phyloP scores from a whole-genome alignment of 2,113 vertebrate genomes.

The Amblyopsis rosae region DNA sequence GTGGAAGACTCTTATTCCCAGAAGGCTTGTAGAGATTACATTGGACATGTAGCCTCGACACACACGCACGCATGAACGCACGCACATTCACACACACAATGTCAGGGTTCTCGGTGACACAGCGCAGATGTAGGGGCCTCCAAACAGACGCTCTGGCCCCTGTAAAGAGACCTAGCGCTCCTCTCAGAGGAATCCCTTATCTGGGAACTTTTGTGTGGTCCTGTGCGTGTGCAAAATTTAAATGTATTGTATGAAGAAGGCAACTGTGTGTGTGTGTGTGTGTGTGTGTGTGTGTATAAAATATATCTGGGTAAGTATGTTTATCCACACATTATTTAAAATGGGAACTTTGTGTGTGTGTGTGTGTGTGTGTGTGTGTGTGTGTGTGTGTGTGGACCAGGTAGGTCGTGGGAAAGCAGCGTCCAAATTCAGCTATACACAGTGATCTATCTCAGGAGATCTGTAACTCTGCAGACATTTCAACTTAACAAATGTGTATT shows the following conservation, averaged over 20 bases:
- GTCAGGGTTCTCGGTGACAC: conserved; percentile 24
- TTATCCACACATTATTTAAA: conserved; percentile 10
- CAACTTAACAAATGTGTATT: not conserved
- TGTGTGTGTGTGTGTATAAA: conserved; percentile 6
- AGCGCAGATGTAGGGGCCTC: conserved; percentile 32
- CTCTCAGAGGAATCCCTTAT: conserved; percentile 22
- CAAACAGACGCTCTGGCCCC: conserved; percentile 23
- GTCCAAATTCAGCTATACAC: not conserved
- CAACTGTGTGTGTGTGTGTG: not conserved
- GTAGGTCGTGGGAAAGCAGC: conserved; percentile 7
- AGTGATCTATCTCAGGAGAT: not conserved
- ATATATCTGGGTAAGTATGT: conserved; percentile 21
- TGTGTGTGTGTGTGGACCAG: not conserved
- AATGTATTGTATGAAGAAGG: not conserved
- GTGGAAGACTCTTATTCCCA: conserved; percentile 40
- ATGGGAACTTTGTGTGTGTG: not conserved
- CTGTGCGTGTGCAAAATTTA: not conserved
- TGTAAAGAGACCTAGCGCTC: conserved; percentile 23
- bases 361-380: not conserved
- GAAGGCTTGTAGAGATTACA: conserved; percentile 48
- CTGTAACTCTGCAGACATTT: not conserved
- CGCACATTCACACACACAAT: conserved; percentile 1
- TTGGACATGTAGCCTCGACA: conserved; percentile 21
- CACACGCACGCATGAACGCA: not conserved
- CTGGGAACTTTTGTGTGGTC: conserved; percentile 43